Conservation (phyloP, 2,888 invertebrate genomes). For the Drosophila colorata region DNA sequence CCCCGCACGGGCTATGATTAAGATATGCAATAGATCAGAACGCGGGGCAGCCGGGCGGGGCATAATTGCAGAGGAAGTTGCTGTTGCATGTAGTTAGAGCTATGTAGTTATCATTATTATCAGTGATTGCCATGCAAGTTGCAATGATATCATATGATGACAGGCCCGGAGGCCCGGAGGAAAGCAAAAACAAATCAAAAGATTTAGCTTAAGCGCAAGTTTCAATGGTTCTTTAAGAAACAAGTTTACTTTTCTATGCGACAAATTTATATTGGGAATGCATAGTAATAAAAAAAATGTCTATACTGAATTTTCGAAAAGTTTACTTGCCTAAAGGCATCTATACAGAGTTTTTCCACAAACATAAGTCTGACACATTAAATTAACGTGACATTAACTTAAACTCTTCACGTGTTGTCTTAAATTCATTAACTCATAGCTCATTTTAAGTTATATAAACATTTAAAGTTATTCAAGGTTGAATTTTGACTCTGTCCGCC, state of each 20-base stretch:
- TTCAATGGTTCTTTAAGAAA: not conserved
- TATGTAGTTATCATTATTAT: slow-evolving; percentile 27
- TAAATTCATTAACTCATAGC: not conserved
- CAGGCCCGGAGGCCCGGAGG: not conserved
- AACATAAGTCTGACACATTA: too few species aligned
- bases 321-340: too few species aligned
- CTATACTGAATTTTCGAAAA: too few species aligned
- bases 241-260: not conserved
- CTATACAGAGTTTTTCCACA: too few species aligned
- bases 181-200: not conserved
- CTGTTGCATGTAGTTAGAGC: slow-evolving; percentile 7
- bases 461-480: not conserved
- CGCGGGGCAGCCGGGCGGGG: not conserved
- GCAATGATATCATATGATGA: not conserved
- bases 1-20: slow-evolving; percentile 19
- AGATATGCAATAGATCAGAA: slow-evolving; percentile 20
- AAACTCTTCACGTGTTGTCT: too few species aligned
- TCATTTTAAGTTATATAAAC: not conserved
- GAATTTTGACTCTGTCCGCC: not conserved
- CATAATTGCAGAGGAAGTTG: slow-evolving; percentile 33
- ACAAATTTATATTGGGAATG: not conserved
- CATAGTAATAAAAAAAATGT: too few species aligned
- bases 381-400: not conserved
- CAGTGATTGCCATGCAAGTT: slow-evolving; percentile 4
- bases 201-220: not conserved